These are phyloP conservation scores for Panthera leo DNA, from an alignment of 2,113 vertebrate species.

Conservation along the genomic window DNA sequence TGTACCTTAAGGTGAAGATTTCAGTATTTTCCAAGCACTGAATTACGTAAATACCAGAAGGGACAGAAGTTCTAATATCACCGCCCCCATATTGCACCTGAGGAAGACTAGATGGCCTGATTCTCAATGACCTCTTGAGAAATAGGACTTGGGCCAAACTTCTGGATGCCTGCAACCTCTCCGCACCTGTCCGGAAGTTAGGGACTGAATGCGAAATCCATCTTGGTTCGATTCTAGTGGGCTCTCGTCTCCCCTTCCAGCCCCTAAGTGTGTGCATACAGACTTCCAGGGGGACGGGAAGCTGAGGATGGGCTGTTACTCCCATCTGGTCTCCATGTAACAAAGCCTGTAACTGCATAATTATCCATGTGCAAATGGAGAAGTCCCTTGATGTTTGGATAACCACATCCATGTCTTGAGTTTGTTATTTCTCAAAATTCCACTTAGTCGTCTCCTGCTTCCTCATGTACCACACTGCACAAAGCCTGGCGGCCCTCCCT, in stretches of 20 bases:
- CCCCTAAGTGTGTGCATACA: neutral
- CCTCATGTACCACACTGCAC: neutral
- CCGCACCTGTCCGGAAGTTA: neutral
- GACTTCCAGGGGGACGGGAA: neutral
- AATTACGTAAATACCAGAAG: neutral
- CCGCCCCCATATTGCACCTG: neutral
- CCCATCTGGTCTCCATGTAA: constrained; percentile 39
- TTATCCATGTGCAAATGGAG: constrained; percentile 20
- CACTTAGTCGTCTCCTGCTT: constrained; percentile 57
- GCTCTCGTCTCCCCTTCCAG: neutral
- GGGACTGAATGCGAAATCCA: neutral
- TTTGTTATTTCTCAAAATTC: constrained; percentile 62
- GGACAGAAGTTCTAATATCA: neutral
- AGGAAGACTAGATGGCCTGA: neutral
- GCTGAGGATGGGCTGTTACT: neutral
- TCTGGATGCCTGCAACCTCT: neutral
- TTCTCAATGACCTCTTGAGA: neutral
- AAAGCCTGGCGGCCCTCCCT: constrained; percentile 64
- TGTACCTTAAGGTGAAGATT: constrained; percentile 2
- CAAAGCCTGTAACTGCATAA: constrained; percentile 1
- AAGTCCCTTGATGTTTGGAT: constrained; percentile 30
- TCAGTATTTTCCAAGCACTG: neutral
- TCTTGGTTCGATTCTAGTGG: neutral
- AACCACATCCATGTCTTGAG: constrained; percentile 25
- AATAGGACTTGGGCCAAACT: neutral